Base-by-base conservation (phyloP, 2,888 invertebrate species). In the Molorchus minor region DNA sequence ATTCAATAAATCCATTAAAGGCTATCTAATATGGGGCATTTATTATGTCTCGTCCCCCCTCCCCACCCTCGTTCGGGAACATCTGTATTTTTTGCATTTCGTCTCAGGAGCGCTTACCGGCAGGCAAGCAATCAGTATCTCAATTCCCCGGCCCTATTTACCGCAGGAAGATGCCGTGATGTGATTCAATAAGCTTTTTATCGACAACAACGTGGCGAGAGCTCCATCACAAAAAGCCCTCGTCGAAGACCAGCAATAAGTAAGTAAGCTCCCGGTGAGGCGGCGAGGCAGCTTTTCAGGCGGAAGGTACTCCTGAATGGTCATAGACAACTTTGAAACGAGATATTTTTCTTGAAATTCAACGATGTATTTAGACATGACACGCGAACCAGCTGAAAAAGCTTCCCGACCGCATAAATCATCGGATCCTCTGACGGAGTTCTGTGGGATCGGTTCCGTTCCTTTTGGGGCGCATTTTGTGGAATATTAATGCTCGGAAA, bases 171-270 rank as follows among this genome's bases (percentile, higher is more conserved):
- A 75, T 73, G 71, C 71, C 75, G 74, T 72, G 74, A 75, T 73
- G 73, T 76, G 75, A 76, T 76, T 76, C 75, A 74, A 74, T 76
- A 73, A 75, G 74, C 74, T 75, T 75, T 74, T 74, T 75, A 73
- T 74, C 72, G 69, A 69, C 70, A 70, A 71, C 68, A 58, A 58
- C 58, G 36, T 21, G 33, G 46, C 46, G 36, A 8, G 10, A 15
- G 20, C 49, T 21, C 47, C 65, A 61, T 63, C 64, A 71, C 71
- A 74, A 72, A 71, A 71, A 69, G 71, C 70, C 41, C 52, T 16
- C 52, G 12, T 30, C 19, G 52, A 41, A 40, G 38, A 21, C 30
- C 20, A 52, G 52, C 73, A 75, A 71, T 75, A 77, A 77, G 76
- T 75, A 77, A 76, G 75, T 75, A 76, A 76, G 75, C 76, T 75